phyloP scores from a whole-genome alignment of 1,140 invertebrate genomes.

The Drosophila lini region DNA sequence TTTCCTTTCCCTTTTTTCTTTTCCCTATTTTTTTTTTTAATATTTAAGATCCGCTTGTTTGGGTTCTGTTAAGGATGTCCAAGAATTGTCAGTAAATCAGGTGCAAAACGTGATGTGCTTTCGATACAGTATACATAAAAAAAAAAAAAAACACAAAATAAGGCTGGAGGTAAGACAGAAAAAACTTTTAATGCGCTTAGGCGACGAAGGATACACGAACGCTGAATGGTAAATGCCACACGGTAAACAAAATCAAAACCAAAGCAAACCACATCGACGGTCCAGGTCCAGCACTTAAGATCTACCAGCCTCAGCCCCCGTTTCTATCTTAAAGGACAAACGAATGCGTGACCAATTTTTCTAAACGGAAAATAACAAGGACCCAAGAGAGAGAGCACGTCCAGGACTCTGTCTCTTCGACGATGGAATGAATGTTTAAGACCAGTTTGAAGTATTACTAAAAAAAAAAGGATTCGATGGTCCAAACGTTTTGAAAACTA shows the following conservation, averaged over 20 bases:
- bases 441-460: constrained; percentile 9
- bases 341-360: constrained; percentile 74
- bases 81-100: constrained; percentile 77
- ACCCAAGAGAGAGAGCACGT: constrained; percentile 44
- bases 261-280: constrained; percentile 52
- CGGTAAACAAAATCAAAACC: constrained; percentile 70
- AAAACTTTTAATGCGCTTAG: constrained; percentile 78
- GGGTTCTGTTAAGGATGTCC: constrained; percentile 62
- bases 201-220: constrained; percentile 61
- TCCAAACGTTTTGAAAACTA: not conserved
- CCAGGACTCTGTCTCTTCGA: constrained; percentile 25
- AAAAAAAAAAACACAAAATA: constrained; percentile 46
- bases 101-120: constrained; percentile 79
- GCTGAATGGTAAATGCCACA: constrained; percentile 50
- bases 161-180: constrained; percentile 10
- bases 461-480: too few relatives aligned
- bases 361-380: constrained; percentile 47
- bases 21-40: not conserved
- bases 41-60: constrained; percentile 25
- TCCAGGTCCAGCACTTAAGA: constrained; percentile 62
- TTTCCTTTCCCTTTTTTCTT: not conserved
- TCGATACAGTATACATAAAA: constrained; percentile 73
- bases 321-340: constrained; percentile 29
- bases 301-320: not conserved
- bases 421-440: constrained; percentile 15